Evolutionary conservation across 2,113 vertebrate genomes (phyloP).

Genomic region (Aleadryas rufinucha): DNA sequence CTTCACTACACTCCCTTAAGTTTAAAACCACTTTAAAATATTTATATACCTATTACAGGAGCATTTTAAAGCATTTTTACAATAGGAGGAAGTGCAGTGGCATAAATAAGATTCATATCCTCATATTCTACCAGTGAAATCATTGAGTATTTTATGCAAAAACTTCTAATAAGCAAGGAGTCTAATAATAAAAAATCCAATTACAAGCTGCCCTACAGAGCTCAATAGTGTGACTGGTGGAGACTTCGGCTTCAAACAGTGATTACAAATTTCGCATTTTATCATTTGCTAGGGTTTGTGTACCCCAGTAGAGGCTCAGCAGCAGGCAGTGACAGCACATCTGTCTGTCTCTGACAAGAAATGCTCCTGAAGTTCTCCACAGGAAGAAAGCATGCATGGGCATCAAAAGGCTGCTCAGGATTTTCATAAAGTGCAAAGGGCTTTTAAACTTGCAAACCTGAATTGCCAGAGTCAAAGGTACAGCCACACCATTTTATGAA

Average conservation of each 20-base stretch:
- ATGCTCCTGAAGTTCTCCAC: not conserved
- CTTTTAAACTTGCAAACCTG: not conserved
- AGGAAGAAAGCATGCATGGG: not conserved
- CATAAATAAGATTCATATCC: not conserved
- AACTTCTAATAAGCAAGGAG: not conserved
- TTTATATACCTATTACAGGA: not conserved
- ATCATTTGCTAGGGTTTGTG: not conserved
- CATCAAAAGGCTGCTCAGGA: not conserved
- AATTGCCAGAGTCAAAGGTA: not conserved
- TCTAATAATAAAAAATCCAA: not conserved
- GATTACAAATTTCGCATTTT: not conserved
- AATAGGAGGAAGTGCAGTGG: not conserved
- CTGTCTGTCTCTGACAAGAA: not conserved
- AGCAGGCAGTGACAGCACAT: fast-evolving
- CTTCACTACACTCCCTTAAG: not conserved
- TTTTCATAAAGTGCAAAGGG: not conserved
- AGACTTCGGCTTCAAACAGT: not conserved
- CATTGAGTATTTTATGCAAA: not conserved
- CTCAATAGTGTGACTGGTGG: not conserved
- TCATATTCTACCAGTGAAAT: not conserved
- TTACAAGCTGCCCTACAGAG: not conserved
- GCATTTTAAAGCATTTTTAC: not conserved
- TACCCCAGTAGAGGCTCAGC: not conserved
- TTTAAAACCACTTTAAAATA: not conserved
- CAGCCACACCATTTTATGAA: not conserved